Percentiles rank a stretch among this genome's conserved stretches.
phyloP scores from a whole-genome alignment of 2,113 vertebrate genomes.

The Epinephelus fuscoguttatus region DNA sequence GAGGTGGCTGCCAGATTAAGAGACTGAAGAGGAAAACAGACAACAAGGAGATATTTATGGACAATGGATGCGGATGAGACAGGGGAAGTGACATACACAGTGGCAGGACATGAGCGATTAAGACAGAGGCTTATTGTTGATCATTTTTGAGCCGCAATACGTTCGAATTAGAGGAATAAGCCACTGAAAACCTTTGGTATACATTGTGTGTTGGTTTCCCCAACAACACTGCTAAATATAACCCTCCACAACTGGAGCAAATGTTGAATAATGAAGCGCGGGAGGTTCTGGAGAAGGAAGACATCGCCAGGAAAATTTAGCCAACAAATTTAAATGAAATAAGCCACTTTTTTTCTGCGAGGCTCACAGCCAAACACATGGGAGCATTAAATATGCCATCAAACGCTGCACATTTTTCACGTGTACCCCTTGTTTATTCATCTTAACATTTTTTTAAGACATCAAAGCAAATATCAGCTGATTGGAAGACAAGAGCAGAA shows the following conservation, averaged over 20 bases:
- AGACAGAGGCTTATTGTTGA: background rate
- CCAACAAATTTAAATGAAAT: slow-evolving; percentile 30
- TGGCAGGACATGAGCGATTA: slow-evolving; percentile 5
- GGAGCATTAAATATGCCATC: slow-evolving; percentile 10
- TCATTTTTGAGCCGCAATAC: background rate
- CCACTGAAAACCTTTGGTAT: slow-evolving; percentile 37
- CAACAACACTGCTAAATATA: slow-evolving; percentile 76
- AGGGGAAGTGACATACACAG: background rate
- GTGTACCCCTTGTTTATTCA: background rate
- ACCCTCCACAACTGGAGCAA: slow-evolving; percentile 74
- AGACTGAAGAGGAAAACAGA: slow-evolving; percentile 7
- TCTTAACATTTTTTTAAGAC: background rate
- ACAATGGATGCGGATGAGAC: background rate
- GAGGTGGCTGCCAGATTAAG: background rate
- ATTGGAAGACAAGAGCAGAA: background rate
- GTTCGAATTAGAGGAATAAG: slow-evolving; percentile 23
- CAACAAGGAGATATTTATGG: background rate
- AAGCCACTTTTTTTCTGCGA: slow-evolving; percentile 15
- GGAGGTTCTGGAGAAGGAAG: slow-evolving; percentile 48
- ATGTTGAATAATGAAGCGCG: slow-evolving; percentile 75
- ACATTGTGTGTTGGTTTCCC: slow-evolving; percentile 63
- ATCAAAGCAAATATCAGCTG: background rate
- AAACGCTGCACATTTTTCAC: background rate
- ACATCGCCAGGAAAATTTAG: slow-evolving; percentile 7
- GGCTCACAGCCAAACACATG: slow-evolving; percentile 10